Base-by-base conservation (phyloP, 2,113 vertebrate species). In the Dromaius novaehollandiae region DNA sequence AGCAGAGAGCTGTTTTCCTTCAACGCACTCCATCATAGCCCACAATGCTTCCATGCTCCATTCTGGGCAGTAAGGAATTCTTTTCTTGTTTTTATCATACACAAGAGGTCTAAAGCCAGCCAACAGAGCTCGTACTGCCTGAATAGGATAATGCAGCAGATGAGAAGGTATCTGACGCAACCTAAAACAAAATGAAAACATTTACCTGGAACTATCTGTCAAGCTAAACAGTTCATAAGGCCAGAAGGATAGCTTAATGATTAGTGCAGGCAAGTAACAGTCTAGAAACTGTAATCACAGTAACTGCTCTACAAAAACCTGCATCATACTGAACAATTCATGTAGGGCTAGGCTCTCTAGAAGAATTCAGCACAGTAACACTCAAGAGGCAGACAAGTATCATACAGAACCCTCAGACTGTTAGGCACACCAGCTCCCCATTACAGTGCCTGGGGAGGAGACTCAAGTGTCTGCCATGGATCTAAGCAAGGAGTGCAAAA, bases 11-110 rank as follows among this genome's bases (percentile, higher is more conserved):
- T 83, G 93, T 95, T 98, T 98, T 74, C 97, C 90, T 93, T 99
- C 98, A 48, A 99, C 75, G 10, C 98, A 97, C 25, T 99, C 97
- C 14, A 99, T 96, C 98, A 99, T 99, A 14, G 98, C 90, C 97
- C 98, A 97, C 42, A 98, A 11, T 1, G 99, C 98, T 81, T 98
- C 98, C 94, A 99, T 55, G n/a, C 98, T 99, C 99, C 99, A 99
- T 48, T 97, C 94, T 1, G 98, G 99, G 78, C 98, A 96, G 77
- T 99, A 99, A 4, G 99, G 98, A 95, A 99, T 97, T 86, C 98
- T 97, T 13, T 97, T 64, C 50, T 80, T 55, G 0, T 98, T 86
- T 17, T 46, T 56, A 20, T 92, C 88, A 70, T n/a, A 87, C 9
- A 68, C 55, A 6, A 98, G 96, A 25, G 99, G 98, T 94, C 98